Evolutionary conservation across 1,140 invertebrate genomes (phyloP).

Genomic region (Drosophila hydei): DNA sequence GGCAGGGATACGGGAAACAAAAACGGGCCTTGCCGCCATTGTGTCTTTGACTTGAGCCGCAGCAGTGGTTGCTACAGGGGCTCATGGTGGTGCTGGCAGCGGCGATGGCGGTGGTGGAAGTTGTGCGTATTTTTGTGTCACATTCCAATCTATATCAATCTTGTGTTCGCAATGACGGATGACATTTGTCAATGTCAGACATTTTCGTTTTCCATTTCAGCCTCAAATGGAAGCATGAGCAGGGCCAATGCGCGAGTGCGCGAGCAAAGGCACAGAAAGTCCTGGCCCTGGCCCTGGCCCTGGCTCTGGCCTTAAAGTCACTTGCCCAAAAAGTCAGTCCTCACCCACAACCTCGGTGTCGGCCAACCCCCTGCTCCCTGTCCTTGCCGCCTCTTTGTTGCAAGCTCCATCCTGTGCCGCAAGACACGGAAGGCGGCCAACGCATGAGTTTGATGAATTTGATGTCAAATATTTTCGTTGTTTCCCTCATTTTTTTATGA

Average conservation of each 20-base stretch:
- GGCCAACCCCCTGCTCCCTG: neutral
- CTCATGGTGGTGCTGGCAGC: slow-evolving; percentile 34
- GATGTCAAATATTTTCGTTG: slow-evolving; percentile 79
- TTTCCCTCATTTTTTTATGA: slow-evolving; percentile 70
- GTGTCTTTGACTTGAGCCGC: slow-evolving; percentile 40
- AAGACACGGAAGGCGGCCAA: slow-evolving; percentile 27
- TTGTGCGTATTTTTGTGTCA: slow-evolving; percentile 84
- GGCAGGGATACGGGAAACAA: slow-evolving; percentile 13
- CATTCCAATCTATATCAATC: slow-evolving; percentile 84
- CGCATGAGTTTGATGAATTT: slow-evolving; percentile 80
- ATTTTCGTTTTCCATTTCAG: slow-evolving; percentile 84
- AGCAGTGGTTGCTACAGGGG: slow-evolving; percentile 40
- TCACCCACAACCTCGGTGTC: slow-evolving; percentile 23
- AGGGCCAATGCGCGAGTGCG: slow-evolving; percentile 32
- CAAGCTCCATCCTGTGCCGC: slow-evolving; percentile 8
- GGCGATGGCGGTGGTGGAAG: slow-evolving; percentile 64
- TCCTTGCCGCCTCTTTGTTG: neutral
- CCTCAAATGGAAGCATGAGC: slow-evolving; percentile 62
- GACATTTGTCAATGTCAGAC: slow-evolving; percentile 84
- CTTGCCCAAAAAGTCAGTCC: slow-evolving; percentile 51
- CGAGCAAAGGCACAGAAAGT: slow-evolving; percentile 25
- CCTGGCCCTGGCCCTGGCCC: slow-evolving; percentile 33
- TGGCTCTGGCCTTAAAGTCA: slow-evolving; percentile 64
- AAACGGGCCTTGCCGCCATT: slow-evolving; percentile 49
- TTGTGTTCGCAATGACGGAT: slow-evolving; percentile 84